These are phyloP conservation scores for Atta colombica DNA, from an alignment of 1,140 invertebrate species.

Conservation along the genomic window DNA sequence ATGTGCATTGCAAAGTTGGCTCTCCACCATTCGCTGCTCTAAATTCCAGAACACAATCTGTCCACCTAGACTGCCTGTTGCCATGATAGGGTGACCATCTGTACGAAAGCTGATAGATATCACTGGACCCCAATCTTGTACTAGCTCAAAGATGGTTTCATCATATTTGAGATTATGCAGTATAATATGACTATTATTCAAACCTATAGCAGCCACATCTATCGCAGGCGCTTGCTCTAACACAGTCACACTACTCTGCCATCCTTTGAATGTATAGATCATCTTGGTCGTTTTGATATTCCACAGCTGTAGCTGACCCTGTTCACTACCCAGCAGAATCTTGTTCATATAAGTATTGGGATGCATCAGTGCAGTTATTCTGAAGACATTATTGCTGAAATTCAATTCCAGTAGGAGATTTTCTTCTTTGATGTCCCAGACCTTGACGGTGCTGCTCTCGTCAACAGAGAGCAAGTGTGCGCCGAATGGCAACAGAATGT, in stretches of 20 bases:
- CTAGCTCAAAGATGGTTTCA: constrained; percentile 94
- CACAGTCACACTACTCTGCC: constrained; percentile 90
- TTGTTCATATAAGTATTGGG: constrained; percentile 98
- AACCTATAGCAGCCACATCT: constrained; percentile 95
- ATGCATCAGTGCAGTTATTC: constrained; percentile 93
- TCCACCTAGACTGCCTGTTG: constrained; percentile 92
- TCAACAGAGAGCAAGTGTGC: constrained; percentile 95
- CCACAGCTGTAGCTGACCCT: constrained; percentile 96
- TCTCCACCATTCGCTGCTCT: constrained; percentile 92
- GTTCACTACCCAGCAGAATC: constrained; percentile 95
- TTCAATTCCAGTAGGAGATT: constrained; percentile 89
- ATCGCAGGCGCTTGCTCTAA: constrained; percentile 95
- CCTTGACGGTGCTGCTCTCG: constrained; percentile 91
- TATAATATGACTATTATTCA: constrained; percentile 93
- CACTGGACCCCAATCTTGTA: constrained; percentile 97
- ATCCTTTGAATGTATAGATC: constrained; percentile 94
- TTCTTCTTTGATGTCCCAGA: constrained; percentile 95
- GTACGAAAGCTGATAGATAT: constrained; percentile 95
- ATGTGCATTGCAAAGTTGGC: constrained; percentile 90
- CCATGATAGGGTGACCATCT: constrained; percentile 95
- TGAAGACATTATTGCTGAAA: constrained; percentile 92
- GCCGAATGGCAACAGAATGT: constrained; percentile 95
- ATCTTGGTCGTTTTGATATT: constrained; percentile 94
- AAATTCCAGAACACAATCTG: constrained; percentile 98
- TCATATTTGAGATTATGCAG: constrained; percentile 94